phyloP scores from a whole-genome alignment of 2,888 invertebrate genomes.

The Lasioglossum pauxillum region DNA sequence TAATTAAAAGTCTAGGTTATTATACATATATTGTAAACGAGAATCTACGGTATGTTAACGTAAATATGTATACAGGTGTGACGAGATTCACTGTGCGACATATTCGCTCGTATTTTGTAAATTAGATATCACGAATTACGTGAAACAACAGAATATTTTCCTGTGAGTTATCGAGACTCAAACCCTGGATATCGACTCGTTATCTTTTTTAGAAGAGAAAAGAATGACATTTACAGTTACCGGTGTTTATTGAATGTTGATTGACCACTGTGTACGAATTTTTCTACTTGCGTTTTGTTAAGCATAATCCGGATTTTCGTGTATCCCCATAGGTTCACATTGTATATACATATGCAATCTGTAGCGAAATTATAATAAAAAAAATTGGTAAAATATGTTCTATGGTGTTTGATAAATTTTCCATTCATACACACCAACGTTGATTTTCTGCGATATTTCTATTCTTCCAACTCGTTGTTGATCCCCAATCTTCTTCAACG shows the following conservation, averaged over 20 bases:
- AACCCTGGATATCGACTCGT: not conserved
- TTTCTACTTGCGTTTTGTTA: slow-evolving; percentile 29
- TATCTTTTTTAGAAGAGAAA: not conserved
- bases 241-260: slow-evolving; percentile 14
- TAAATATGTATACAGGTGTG: slow-evolving; percentile 54
- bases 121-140: slow-evolving; percentile 9
- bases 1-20: slow-evolving; percentile 59
- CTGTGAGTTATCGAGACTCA: not conserved
- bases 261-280: slow-evolving; percentile 14
- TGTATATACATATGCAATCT: slow-evolving; percentile 55
- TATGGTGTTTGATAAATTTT: not conserved
- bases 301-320: slow-evolving; percentile 21
- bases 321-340: slow-evolving; percentile 43
- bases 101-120: slow-evolving; percentile 50
- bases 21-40: slow-evolving; percentile 61
- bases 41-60: slow-evolving; percentile 64
- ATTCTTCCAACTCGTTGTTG: not conserved
- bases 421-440: not conserved
- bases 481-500: not conserved
- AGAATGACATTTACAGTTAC: not conserved
- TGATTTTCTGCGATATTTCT: not conserved
- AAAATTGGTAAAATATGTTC: slow-evolving; percentile 38
- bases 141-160: slow-evolving; percentile 32
- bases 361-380: slow-evolving; percentile 62
- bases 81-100: slow-evolving; percentile 33